These are phyloP conservation scores for Calidris pygmaea DNA, from an alignment of 2,113 vertebrate genomes.

Conservation along the genomic window DNA sequence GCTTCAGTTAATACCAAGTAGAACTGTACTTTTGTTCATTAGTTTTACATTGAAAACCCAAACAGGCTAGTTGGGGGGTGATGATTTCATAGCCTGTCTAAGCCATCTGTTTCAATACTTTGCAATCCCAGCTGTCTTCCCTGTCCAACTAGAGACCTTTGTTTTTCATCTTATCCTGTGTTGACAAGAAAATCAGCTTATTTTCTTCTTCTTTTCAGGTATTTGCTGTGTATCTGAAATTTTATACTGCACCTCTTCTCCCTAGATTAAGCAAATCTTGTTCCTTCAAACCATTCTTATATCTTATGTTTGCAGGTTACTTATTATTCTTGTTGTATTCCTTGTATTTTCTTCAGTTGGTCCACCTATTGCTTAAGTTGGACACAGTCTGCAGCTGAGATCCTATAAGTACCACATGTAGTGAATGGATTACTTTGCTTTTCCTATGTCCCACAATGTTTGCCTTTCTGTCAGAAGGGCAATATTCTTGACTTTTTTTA, in stretches of 20 bases:
- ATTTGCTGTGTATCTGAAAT: neutral
- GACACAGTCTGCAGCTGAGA: neutral
- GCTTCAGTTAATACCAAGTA: neutral
- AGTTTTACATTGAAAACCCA: neutral
- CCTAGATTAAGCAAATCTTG: neutral
- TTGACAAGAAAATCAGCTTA: neutral
- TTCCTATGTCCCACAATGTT: neutral
- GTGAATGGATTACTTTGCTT: neutral
- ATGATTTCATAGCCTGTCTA: neutral
- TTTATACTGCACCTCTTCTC: neutral
- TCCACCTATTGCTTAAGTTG: neutral
- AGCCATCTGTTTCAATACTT: neutral
- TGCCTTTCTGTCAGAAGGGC: neutral
- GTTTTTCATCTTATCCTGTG: neutral
- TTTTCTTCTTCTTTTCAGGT: neutral
- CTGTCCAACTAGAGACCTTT: neutral
- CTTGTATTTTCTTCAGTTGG: neutral
- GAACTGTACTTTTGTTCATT: neutral
- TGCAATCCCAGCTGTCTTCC: neutral
- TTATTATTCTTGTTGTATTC: neutral
- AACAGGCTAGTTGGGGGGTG: neutral
- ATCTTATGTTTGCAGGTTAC: neutral
- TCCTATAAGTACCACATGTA: neutral
- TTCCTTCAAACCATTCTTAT: neutral
- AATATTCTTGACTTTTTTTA: neutral